Percentiles rank a stretch among this genome's conserved stretches.
Evolutionary conservation across 2,888 invertebrate genomes (phyloP).

Genomic region (Axea sp.): DNA sequence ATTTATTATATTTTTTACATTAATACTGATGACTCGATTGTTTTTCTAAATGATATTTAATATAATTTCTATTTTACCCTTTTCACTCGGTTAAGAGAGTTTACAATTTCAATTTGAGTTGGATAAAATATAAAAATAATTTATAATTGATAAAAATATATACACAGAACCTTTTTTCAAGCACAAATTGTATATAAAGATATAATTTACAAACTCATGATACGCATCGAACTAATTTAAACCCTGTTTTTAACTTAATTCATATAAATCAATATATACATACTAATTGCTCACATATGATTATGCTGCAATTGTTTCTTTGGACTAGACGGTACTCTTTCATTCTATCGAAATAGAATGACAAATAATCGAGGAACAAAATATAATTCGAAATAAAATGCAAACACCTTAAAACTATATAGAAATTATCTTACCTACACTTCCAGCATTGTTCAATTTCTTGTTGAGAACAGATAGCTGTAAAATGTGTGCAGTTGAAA

Average conservation of each 20-base stretch:
- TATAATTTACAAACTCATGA: slow-evolving; percentile 25
- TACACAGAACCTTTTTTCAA: no score
- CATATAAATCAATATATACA: slow-evolving; percentile 45
- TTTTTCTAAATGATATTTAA: slow-evolving; percentile 11
- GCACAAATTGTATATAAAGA: no score
- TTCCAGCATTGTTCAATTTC: no score
- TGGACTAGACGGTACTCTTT: slow-evolving; percentile 76
- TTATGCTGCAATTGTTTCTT: slow-evolving; percentile 60
- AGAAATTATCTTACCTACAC: background rate
- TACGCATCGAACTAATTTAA: slow-evolving; percentile 23
- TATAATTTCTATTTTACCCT: background rate
- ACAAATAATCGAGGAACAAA: slow-evolving; percentile 69
- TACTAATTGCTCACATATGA: slow-evolving; percentile 22
- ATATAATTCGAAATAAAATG: slow-evolving; percentile 64
- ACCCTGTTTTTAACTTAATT: slow-evolving; percentile 43
- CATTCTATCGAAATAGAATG: slow-evolving; percentile 70
- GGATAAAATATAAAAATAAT: slow-evolving; percentile 38
- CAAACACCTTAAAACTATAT: slow-evolving; percentile 18
- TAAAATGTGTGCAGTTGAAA: no score
- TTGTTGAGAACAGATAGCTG: no score
- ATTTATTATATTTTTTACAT: slow-evolving; percentile 18
- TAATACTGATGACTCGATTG: slow-evolving; percentile 53
- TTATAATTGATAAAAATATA: slow-evolving; percentile 22
- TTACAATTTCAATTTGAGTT: slow-evolving; percentile 1
- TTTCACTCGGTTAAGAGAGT: no score